Percentiles rank a stretch among this genome's conserved stretches.
These are phyloP conservation scores for Drosophila teissieri DNA, from an alignment of 1,140 invertebrate species.

Conservation along the genomic window DNA sequence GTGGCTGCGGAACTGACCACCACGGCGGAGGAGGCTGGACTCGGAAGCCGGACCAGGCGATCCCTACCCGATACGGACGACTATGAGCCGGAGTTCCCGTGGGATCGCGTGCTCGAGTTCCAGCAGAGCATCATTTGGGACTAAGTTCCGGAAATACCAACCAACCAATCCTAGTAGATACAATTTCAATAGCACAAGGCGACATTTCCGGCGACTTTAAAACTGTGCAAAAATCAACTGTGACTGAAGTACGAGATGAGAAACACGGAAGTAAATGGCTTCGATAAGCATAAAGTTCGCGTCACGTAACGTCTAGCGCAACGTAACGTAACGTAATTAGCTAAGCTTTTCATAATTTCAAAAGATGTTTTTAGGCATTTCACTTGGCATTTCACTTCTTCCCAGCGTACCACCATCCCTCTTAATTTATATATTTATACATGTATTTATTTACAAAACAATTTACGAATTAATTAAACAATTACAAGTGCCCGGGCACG, in stretches of 20 bases:
- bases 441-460: conserved; percentile 72
- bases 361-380: conserved; percentile 68
- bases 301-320: conserved; percentile 49
- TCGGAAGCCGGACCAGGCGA: conserved; percentile 46
- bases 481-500: conserved; percentile 60
- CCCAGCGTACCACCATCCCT: conserved; percentile 7
- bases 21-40: conserved; percentile 21
- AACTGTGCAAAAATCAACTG: conserved; percentile 61
- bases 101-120: conserved; percentile 80
- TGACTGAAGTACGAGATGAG: conserved; percentile 66
- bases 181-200: conserved; percentile 61
- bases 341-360: conserved; percentile 50
- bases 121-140: conserved; percentile 80
- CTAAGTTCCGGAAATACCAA: conserved; percentile 29
- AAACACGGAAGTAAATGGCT: conserved; percentile 31
- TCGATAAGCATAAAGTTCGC: conserved; percentile 34
- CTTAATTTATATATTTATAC: conserved; percentile 71
- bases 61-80: conserved; percentile 56
- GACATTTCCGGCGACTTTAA: conserved; percentile 14
- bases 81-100: conserved; percentile 76
- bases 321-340: conserved; percentile 58
- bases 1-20: conserved; percentile 37
- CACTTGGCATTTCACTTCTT: conserved; percentile 70
- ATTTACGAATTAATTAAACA: conserved; percentile 84
- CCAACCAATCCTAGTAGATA: conserved; percentile 54